phyloP scores from a whole-genome alignment of 2,888 invertebrate genomes.

The Catocala fraxini region DNA sequence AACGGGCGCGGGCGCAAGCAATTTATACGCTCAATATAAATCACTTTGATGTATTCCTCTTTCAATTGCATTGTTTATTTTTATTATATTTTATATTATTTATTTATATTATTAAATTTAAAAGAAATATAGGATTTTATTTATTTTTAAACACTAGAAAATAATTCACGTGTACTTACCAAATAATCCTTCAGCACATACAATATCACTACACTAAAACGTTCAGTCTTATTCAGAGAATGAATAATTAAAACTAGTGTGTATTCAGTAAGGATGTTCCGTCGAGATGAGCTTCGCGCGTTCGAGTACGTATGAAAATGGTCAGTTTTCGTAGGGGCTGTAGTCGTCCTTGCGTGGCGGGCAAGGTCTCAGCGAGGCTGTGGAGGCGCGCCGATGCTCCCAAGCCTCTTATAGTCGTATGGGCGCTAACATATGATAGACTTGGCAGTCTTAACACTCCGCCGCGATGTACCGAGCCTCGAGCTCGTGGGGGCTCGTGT shows the following conservation, averaged over 20 bases:
- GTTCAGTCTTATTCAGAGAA: conserved; percentile 36
- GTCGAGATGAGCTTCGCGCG: conserved; percentile 70
- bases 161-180: conserved; percentile 37
- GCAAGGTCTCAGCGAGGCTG: conserved; percentile 81
- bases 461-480: conserved; percentile 46
- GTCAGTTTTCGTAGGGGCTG: conserved; percentile 80
- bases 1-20: conserved; percentile 43
- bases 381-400: conserved; percentile 73
- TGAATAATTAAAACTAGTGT: conserved; percentile 32
- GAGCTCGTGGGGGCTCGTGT: conserved; percentile 47
- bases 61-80: not conserved
- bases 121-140: not conserved
- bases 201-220: conserved; percentile 40
- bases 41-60: not conserved
- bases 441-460: conserved; percentile 67
- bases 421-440: conserved; percentile 44
- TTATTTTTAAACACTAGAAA: conserved; percentile 1
- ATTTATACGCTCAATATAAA: not conserved
- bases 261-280: conserved; percentile 45
- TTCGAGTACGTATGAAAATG: conserved; percentile 77
- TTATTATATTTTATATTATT: not conserved
- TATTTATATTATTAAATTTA: not conserved
- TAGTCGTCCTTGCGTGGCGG: conserved; percentile 80
- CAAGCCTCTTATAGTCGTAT: conserved; percentile 79
- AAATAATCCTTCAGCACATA: conserved; percentile 44